Percentiles rank a stretch among this genome's conserved stretches.
phyloP scores from a whole-genome alignment of 2,113 vertebrate genomes.

The Salvelinus alpinus region DNA sequence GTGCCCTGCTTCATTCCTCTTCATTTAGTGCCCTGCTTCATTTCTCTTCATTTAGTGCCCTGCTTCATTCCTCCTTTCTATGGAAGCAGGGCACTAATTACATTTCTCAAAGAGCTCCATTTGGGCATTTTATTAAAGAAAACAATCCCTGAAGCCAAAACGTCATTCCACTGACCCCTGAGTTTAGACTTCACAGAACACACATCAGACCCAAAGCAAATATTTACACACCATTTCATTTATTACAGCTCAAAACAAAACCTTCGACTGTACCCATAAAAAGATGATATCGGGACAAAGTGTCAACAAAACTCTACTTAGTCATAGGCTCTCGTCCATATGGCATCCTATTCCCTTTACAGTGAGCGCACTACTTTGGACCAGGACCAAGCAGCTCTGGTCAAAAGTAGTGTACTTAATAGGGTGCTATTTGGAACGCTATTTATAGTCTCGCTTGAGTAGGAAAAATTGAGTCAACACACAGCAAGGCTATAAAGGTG shows the following conservation, averaged over 20 bases:
- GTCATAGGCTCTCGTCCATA: not conserved
- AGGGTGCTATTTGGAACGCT: too few species aligned
- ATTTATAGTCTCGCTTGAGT: constrained; percentile 4
- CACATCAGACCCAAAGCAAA: constrained; percentile 2
- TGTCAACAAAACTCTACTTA: constrained; percentile 11
- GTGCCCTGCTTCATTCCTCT: too few species aligned
- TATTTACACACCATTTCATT: constrained; percentile 14
- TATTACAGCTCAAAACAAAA: constrained; percentile 15
- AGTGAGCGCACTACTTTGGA: too few species aligned
- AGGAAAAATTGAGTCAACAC: constrained; percentile 36
- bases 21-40: too few species aligned
- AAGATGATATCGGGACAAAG: constrained; percentile 20
- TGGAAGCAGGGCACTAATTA: too few species aligned
- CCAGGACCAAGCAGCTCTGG: too few species aligned
- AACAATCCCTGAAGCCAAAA: not conserved
- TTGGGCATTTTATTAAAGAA: not conserved
- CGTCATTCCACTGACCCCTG: not conserved
- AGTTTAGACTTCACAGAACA: not conserved
- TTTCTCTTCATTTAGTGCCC: too few species aligned
- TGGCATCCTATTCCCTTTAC: too few species aligned
- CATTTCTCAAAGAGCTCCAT: not conserved
- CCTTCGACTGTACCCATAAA: constrained; percentile 11
- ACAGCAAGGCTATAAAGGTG: not conserved
- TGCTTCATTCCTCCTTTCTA: too few species aligned
- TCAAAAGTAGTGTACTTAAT: too few species aligned